phyloP scores from a whole-genome alignment of 1,140 invertebrate genomes.

The Lordiphosa collinella region DNA sequence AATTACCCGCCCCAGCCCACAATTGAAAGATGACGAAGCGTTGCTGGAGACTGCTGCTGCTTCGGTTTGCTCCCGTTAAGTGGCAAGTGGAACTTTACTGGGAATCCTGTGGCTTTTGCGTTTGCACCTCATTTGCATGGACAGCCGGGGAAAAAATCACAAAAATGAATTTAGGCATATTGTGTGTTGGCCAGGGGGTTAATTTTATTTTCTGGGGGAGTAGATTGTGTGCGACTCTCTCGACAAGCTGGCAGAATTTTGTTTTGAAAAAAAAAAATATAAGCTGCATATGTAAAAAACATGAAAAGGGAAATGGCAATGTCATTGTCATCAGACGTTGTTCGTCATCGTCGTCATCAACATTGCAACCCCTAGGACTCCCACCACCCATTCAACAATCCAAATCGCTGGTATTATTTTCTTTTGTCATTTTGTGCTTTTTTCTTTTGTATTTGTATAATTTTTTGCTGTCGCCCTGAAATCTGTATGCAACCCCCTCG shows the following conservation, averaged over 20 bases:
- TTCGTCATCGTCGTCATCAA: constrained; percentile 33
- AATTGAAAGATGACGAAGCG: constrained; percentile 11
- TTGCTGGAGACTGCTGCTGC: neutral
- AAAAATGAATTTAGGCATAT: constrained; percentile 72
- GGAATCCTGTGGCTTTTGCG: constrained; percentile 9
- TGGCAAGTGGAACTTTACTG: constrained; percentile 5
- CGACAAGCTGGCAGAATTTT: constrained; percentile 43
- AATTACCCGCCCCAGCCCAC: constrained; percentile 3
- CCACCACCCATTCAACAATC: constrained; percentile 19
- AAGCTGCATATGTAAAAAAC: constrained; percentile 14
- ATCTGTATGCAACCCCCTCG: constrained; percentile 23
- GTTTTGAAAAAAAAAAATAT: constrained; percentile 19
- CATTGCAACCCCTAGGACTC: constrained; percentile 55
- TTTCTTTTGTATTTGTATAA: constrained; percentile 77
- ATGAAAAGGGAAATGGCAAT: constrained; percentile 23
- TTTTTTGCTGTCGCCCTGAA: constrained; percentile 67
- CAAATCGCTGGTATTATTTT: constrained; percentile 70
- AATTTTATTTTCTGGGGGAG: constrained; percentile 6
- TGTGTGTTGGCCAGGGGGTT: constrained; percentile 21
- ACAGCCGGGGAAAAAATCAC: neutral
- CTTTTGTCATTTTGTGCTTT: constrained; percentile 68
- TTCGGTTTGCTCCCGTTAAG: constrained; percentile 3
- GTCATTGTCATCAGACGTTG: constrained; percentile 64
- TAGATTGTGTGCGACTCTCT: constrained; percentile 18
- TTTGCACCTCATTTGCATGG: constrained; percentile 51